phyloP scores from a whole-genome alignment of 2,797 vertebrate species.

The Sciurus vulgaris region DNA sequence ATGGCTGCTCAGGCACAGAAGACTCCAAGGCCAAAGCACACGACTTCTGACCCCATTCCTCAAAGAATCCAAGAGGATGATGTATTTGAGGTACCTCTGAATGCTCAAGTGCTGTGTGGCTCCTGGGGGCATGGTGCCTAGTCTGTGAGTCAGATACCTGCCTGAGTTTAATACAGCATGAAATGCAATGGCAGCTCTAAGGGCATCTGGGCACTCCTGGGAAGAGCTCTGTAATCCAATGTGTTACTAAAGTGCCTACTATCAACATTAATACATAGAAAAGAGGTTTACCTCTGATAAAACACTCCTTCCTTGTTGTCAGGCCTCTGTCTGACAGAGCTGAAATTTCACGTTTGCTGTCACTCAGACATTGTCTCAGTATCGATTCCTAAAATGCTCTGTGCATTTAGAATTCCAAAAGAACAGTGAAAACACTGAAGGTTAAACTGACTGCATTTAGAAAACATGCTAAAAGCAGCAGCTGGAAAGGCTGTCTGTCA shows the following conservation, averaged over 20 bases:
- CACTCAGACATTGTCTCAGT: neutral
- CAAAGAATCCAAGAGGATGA: neutral
- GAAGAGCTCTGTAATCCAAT: neutral
- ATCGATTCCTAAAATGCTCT: neutral
- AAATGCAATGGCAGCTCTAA: neutral
- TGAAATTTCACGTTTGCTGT: neutral
- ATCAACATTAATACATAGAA: neutral
- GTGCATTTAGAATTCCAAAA: constrained; percentile 9
- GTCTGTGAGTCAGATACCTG: too few relatives aligned
- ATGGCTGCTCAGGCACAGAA: neutral
- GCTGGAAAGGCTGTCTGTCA: neutral
- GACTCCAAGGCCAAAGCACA: neutral
- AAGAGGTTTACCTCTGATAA: neutral
- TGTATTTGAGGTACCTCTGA: neutral
- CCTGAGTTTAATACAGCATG: too few relatives aligned
- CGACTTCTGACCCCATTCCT: too few relatives aligned
- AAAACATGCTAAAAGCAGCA: neutral
- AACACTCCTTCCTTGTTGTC: too few relatives aligned
- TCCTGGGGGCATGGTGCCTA: neutral
- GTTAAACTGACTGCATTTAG: neutral
- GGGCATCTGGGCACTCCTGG: rapidly evolving
- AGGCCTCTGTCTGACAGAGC: neutral
- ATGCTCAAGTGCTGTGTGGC: rapidly evolving
- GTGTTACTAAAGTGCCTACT: neutral
- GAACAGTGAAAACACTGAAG: neutral